Evolutionary conservation across 2,888 invertebrate genomes (phyloP), one percentile per base, ranked within the genome.

Genomic region (Spodoptera littoralis): DNA sequence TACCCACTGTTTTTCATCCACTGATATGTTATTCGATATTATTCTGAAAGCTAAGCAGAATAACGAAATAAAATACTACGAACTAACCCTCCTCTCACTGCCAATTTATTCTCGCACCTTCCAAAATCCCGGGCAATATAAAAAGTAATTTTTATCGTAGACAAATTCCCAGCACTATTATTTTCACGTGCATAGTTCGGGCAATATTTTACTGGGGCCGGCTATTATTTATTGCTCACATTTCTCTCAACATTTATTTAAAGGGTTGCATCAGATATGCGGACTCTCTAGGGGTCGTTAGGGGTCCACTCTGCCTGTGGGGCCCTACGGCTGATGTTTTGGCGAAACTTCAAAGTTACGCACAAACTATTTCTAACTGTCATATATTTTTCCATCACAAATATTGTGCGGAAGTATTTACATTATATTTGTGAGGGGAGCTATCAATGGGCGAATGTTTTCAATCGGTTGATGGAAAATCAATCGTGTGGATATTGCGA

Each of bases 61-160:
- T 44, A 12, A 44, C 44, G n/a, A 44, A 44, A 30, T n/a, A 49
- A 49, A 49, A 49, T 53, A 43, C 36, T 36, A 36, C 8, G 9
- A 1, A 6, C 8, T 13, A 49, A 36, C 51, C 11, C n/a, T 11
- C 11, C 36, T 22, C 27, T 48, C 27, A 24, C 55, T 51, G 45
- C 58, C 70, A 44, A 68, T 70, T 57, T 70, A 50, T 70, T 62
- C 52, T 47, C 42, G 30, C 70, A 75, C 49, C 70, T 46, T 22
- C 63, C 45, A 18, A 56, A 70, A 70, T 59, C 76, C 58, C 53
- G 50, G 22, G 56, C 70, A 59, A 75, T 71, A 75, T 70, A 70
- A 59, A 71, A 71, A 64, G 71, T 71, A 71, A 75, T 71, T 71
- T 70, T 71, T 70, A 71, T 75, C 76, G 24, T 75, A 75, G 76